Percentiles rank a stretch among this genome's conserved stretches.
Conservation (phyloP, 2,113 vertebrate genomes). For the Rhodinocichla rosea region DNA sequence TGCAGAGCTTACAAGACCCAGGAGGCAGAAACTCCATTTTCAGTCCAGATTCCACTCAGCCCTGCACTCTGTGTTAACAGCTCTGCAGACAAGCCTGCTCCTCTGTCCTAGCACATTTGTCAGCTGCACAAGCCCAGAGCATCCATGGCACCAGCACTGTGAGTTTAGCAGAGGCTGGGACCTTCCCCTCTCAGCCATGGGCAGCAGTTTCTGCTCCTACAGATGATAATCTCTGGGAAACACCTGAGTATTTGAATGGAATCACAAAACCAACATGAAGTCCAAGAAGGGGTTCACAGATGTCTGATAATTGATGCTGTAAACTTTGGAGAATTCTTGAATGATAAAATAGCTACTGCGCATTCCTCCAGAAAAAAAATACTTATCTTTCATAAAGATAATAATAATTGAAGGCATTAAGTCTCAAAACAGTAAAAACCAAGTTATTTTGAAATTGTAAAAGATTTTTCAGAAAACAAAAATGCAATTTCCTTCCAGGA, state of each 20-base stretch:
- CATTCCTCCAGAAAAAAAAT: not conserved
- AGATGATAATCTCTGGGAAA: not conserved
- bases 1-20: constrained; percentile 51
- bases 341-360: not conserved
- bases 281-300: not conserved
- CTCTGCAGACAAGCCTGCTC: constrained; percentile 2
- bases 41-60: constrained; percentile 42
- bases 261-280: not conserved
- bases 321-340: not conserved
- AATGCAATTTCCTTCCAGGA: not conserved
- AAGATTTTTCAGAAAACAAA: not conserved
- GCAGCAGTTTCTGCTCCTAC: not conserved
- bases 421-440: not conserved
- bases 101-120: not conserved
- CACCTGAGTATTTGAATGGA: not conserved
- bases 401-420: not conserved
- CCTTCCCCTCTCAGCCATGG: not conserved
- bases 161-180: not conserved
- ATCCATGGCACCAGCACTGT: not conserved
- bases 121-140: not conserved
- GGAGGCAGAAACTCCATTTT: constrained; percentile 53
- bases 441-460: not conserved
- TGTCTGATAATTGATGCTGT: not conserved
- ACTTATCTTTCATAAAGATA: not conserved
- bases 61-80: not conserved